Percentiles rank a stretch among this genome's conserved stretches.
Conservation (phyloP, 2,113 vertebrate genomes). For the Rhinopomastus cyanomelas region DNA sequence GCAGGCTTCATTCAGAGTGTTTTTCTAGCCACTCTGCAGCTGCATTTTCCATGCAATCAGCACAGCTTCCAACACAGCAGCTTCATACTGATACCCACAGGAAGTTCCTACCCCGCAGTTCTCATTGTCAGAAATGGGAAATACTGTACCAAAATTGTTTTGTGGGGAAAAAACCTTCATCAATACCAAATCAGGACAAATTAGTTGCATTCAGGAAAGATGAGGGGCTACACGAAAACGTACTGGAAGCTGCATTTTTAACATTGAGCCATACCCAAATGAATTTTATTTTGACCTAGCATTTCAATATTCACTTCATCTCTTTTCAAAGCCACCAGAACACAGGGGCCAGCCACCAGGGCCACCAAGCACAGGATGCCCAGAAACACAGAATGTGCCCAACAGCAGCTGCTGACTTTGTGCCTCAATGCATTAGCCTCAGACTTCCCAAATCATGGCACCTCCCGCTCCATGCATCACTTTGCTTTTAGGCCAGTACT, state of each 20-base stretch:
- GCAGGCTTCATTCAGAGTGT: not conserved
- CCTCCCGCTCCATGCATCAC: not conserved
- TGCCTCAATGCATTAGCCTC: not conserved
- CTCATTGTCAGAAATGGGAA: not conserved
- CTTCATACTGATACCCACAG: not conserved
- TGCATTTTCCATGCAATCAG: not conserved
- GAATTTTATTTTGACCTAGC: not conserved
- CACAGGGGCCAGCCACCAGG: not conserved
- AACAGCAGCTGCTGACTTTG: not conserved
- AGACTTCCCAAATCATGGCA: not conserved
- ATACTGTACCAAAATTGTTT: not conserved
- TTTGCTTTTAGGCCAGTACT: not conserved
- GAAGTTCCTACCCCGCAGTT: not conserved
- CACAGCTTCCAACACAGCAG: not conserved
- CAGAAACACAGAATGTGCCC: not conserved
- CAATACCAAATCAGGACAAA: not conserved
- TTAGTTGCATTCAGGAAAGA: not conserved
- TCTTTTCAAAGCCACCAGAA: not conserved
- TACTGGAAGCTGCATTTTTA: not conserved
- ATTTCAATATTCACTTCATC: not conserved
- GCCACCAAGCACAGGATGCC: not conserved
- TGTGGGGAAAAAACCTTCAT: not conserved
- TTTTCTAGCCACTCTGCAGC: not conserved
- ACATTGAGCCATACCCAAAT: not conserved
- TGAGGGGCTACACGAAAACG: not conserved